Percentiles rank a stretch among this genome's conserved stretches.
phyloP scores from a whole-genome alignment of 2,113 vertebrate species.

The Cyanoderma ruficeps region DNA sequence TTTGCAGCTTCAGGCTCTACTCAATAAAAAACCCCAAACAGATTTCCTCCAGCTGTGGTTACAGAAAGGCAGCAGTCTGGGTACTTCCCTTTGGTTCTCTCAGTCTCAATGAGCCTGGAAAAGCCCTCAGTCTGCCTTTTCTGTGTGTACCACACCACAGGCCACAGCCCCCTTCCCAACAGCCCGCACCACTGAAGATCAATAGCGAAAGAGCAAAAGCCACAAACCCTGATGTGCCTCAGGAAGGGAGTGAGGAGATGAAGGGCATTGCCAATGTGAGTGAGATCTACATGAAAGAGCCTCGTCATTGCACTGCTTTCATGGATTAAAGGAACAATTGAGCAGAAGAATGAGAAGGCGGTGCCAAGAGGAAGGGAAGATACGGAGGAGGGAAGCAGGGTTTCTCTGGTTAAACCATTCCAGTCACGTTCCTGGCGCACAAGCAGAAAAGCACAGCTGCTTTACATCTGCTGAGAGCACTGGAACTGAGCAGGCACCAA shows the following conservation, averaged over 20 bases:
- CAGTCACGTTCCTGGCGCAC: constrained; percentile 54
- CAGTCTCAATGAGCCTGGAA: neutral
- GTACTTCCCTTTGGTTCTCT: neutral
- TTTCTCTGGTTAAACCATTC: constrained; percentile 34
- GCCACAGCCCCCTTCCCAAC: constrained; percentile 17
- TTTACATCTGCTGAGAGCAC: constrained; percentile 46
- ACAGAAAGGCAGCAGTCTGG: neutral
- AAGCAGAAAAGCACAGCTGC: constrained; percentile 56
- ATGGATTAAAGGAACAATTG: constrained; percentile 52
- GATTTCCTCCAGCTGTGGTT: neutral
- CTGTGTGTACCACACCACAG: neutral
- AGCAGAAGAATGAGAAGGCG: constrained; percentile 45
- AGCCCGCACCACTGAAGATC: constrained; percentile 1
- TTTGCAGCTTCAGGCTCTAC: neutral
- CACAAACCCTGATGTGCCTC: constrained; percentile 1
- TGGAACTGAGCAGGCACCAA: constrained; percentile 18
- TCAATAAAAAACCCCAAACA: neutral
- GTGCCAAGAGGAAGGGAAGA: constrained; percentile 57
- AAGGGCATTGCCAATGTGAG: constrained; percentile 31
- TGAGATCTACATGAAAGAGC: constrained; percentile 45
- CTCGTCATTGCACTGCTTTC: neutral
- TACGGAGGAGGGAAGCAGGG: constrained; percentile 23
- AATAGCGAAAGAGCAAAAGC: constrained; percentile 17
- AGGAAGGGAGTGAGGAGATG: constrained; percentile 37
- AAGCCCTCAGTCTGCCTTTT: neutral